Conservation (phyloP, 2,113 vertebrate species). For the Gasterosteus nipponicus region DNA sequence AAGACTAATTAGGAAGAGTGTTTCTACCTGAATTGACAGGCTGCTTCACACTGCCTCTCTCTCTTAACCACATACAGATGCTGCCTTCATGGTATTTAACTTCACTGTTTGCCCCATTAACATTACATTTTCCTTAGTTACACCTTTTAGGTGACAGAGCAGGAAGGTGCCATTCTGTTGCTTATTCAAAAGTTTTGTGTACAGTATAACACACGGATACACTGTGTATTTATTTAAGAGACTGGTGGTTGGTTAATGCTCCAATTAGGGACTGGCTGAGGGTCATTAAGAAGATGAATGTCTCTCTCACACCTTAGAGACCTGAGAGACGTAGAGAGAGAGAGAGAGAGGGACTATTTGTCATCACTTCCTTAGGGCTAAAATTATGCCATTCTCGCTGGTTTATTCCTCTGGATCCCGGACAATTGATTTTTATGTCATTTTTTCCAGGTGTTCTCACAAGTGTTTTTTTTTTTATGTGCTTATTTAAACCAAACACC, state of each 20-base stretch:
- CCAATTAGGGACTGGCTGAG: constrained; percentile 71
- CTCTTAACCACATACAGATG: background rate
- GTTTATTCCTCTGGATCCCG: constrained; percentile 1
- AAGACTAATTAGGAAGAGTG: background rate
- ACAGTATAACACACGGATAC: constrained; percentile 3
- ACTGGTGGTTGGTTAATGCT: constrained; percentile 76
- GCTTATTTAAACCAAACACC: background rate
- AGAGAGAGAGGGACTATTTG: constrained; percentile 30
- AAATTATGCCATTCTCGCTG: background rate
- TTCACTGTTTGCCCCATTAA: background rate
- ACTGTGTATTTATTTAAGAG: constrained; percentile 67
- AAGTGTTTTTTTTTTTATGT: background rate
- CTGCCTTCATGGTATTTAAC: background rate
- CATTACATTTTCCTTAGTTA: background rate
- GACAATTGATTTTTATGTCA: constrained; percentile 12
- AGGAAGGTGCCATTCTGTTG: constrained; percentile 5
- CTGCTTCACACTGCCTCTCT: background rate
- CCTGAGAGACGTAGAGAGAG: constrained; percentile 21
- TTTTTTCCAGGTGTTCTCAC: background rate
- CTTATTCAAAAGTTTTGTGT: constrained; percentile 9
- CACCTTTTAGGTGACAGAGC: constrained; percentile 15
- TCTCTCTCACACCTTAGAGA: constrained; percentile 58
- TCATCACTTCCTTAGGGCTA: constrained; percentile 13
- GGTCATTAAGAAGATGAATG: constrained; percentile 75
- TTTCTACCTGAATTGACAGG: background rate